Conservation (phyloP, 2,797 vertebrate genomes). For the Remorina albescens region DNA sequence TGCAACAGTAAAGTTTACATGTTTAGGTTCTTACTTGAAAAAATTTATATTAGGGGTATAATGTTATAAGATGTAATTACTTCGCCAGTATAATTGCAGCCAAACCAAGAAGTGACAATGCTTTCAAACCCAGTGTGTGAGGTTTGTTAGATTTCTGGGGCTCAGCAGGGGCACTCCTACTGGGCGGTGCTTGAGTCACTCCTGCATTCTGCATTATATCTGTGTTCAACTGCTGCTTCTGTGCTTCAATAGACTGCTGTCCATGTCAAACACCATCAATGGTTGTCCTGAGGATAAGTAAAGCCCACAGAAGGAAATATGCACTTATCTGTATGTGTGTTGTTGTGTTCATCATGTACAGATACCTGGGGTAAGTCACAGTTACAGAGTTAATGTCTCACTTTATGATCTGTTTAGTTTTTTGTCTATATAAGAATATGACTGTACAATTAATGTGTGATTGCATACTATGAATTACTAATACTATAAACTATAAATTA, state of each 20-base stretch:
- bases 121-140: not conserved
- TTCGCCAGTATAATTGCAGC: not conserved
- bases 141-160: constrained; percentile 39
- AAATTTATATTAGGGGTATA: not conserved
- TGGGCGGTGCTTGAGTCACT: constrained; percentile 57
- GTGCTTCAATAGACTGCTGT: not conserved
- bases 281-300: constrained; percentile 80
- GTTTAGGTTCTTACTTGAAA: not conserved
- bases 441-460: not conserved
- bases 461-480: not conserved
- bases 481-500: no score
- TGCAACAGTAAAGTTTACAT: not conserved
- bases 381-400: not conserved
- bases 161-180: constrained; percentile 56
- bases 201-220: constrained; percentile 32
- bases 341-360: constrained; percentile 77
- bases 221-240: constrained; percentile 45
- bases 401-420: not conserved
- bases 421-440: not conserved
- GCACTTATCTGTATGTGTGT: constrained; percentile 78
- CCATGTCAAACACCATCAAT: constrained; percentile 60
- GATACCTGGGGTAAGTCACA: constrained; percentile 76
- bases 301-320: constrained; percentile 77
- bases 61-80: not conserved
- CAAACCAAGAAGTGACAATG: not conserved